These are phyloP conservation scores for Strongylocentrotus purpuratus DNA, from an alignment of 35 echinoderm and acorn worm genomes.

Conservation along the genomic window DNA sequence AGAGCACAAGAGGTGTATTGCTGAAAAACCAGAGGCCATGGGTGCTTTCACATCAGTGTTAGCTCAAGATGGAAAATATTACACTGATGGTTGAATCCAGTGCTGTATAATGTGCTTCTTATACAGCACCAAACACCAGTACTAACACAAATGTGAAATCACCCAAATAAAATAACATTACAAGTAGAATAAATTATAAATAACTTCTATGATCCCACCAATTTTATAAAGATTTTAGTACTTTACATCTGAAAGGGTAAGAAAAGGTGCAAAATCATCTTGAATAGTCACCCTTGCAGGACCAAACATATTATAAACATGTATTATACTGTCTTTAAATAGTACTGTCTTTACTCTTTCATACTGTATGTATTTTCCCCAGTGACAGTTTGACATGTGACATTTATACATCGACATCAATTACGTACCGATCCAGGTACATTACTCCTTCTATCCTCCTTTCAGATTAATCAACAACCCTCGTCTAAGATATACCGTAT, in stretches of 20 bases:
- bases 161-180: background rate
- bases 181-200: background rate
- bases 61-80: no score
- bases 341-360: background rate
- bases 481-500: background rate
- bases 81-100: no score
- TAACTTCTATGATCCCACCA: background rate
- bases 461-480: background rate
- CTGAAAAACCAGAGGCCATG: background rate
- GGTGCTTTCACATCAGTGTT: no score
- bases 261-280: background rate
- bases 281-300: background rate
- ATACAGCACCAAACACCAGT: no score
- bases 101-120: no score
- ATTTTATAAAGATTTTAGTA: background rate
- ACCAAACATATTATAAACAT: background rate
- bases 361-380: no score
- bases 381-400: no score
- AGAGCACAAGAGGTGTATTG: background rate
- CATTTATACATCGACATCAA: no score
- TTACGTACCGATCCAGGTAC: no score
- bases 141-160: background rate
- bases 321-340: background rate
- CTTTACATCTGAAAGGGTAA: background rate
- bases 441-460: no score